These are phyloP conservation scores for Rhegmatorhina hoffmannsi DNA, from an alignment of 2,113 vertebrate species.

Conservation along the genomic window DNA sequence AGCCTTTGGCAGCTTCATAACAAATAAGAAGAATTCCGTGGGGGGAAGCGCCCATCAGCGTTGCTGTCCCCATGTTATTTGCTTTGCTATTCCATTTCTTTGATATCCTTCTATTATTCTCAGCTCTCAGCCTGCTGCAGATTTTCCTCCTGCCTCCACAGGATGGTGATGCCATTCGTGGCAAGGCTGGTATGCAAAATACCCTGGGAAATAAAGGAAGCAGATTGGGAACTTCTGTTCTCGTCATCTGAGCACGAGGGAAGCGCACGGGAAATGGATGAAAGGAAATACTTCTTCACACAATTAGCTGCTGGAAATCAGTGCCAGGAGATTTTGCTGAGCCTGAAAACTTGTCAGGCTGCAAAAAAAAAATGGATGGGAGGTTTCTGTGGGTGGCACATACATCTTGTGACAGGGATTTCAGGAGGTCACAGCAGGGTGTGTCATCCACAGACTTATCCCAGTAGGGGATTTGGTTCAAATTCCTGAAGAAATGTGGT, in stretches of 20 bases:
- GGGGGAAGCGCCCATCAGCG: not conserved
- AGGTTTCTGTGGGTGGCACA: not conserved
- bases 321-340: not conserved
- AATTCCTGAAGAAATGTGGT: not conserved
- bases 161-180: not conserved
- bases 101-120: not conserved
- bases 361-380: not conserved
- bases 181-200: not conserved
- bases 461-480: not conserved
- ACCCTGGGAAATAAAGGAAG: not conserved
- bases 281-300: not conserved
- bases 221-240: constrained; percentile 54
- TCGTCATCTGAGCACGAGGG: not conserved
- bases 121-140: not conserved
- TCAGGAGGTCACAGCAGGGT: not conserved
- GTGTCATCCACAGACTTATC: not conserved
- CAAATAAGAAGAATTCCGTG: not conserved
- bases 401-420: not conserved
- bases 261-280: not conserved
- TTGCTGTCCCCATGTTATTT: not conserved
- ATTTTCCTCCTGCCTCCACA: not conserved
- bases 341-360: not conserved
- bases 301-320: not conserved
- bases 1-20: not conserved
- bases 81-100: not conserved